Evolutionary conservation across 2,113 vertebrate genomes (phyloP).

Genomic region (Nestor notabilis): DNA sequence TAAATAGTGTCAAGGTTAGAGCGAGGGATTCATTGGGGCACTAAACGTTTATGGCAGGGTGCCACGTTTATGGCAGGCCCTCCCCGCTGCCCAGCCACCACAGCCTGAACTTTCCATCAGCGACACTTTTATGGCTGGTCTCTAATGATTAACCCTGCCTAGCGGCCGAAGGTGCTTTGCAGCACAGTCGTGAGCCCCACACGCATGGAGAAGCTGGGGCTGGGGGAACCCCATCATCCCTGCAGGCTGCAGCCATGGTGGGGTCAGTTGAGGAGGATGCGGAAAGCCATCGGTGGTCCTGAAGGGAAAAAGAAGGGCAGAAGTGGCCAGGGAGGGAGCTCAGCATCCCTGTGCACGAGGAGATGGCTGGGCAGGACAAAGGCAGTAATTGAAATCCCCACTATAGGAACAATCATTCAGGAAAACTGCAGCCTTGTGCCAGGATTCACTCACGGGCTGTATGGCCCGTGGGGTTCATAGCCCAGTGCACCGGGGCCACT

Average conservation of each 20-base stretch:
- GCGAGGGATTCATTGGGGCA: constrained; percentile 55
- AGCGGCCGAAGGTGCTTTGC: background rate
- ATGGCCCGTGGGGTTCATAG: background rate
- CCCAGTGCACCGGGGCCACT: background rate
- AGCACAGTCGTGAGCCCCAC: rapidly evolving
- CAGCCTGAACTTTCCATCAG: constrained; percentile 79
- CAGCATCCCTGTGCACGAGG: background rate
- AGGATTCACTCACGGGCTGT: background rate
- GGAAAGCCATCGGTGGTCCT: background rate
- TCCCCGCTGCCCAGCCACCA: background rate
- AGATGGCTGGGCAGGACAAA: background rate
- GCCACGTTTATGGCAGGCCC: constrained; percentile 65
- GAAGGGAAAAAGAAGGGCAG: background rate
- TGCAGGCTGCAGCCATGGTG: rapidly evolving
- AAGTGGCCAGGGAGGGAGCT: rapidly evolving
- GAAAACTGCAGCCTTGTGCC: background rate
- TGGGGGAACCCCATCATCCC: background rate
- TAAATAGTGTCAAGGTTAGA: constrained; percentile 76
- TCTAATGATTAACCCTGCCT: constrained; percentile 72
- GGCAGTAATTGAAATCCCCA: background rate
- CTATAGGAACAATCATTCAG: background rate
- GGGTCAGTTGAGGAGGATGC: rapidly evolving
- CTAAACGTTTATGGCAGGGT: constrained; percentile 67
- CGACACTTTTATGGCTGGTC: constrained; percentile 56
- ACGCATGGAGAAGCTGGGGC: rapidly evolving